Evolutionary conservation across 2,797 vertebrate genomes (phyloP), one percentile per base, ranked within the genome.

Genomic region (Trematomus bernacchii): DNA sequence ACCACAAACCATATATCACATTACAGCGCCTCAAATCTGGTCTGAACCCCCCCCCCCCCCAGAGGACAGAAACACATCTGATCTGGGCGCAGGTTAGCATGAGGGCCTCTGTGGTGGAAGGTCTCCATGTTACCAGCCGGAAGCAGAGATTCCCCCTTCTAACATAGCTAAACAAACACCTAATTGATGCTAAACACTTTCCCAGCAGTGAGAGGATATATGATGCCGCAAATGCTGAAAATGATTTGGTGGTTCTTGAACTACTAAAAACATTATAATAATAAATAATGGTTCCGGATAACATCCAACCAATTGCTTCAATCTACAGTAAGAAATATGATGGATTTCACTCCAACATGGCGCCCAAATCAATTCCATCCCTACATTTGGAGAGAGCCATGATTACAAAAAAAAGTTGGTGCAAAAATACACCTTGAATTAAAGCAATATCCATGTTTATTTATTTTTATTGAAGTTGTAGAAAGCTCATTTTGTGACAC

Each of bases 1-100:
- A 84, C 84, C 89, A 55, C 84, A 91, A 69, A 80, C 75, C 66
- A n/a, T 57, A 48, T 74, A 81, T 88, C 78, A n/a, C 21, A 43
- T 88, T 88, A 80, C 84, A 74, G 53, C 10, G 14, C 67, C 68
- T 79, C 75, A 57, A 79, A 80, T 79, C 58, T 3, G 10, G 16
- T 53, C 42, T 0, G n/a, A 23, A 11, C 52, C 80, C 62, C 77
- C 69, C 66, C 74, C 30, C 30, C 30, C 33, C 8, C 33, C 7
- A 60, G 55, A 86, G 77, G 57, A 55, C 47, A 7, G 51, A 68
- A 43, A 53, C 10, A 42, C n/a, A 80, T 79, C 58, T 3, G 10
- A 16, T 53, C 42, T 50, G 59, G 51, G 30, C 16, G 12, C 21
- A 78, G 66, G 66, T 76, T 42, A 63, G 44, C 43, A 52, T 42